These are phyloP conservation scores for Pogonomyrmex barbatus DNA, from an alignment of 1,140 invertebrate genomes.

Conservation along the genomic window DNA sequence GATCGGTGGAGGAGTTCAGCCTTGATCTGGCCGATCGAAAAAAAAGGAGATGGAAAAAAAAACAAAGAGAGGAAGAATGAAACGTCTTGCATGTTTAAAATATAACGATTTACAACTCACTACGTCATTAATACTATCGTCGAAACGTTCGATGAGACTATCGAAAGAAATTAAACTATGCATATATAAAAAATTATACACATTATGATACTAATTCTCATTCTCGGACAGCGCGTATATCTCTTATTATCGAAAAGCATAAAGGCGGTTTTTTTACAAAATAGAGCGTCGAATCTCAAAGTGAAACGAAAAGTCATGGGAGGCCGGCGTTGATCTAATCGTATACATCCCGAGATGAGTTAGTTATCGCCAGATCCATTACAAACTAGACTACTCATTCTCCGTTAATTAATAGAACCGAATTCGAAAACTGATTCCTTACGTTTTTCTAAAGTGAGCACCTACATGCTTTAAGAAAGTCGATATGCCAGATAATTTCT, in stretches of 20 bases:
- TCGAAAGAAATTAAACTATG: neutral
- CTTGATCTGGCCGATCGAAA: constrained; percentile 49
- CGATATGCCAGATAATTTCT: neutral
- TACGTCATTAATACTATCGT: neutral
- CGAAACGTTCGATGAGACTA: neutral
- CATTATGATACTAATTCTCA: neutral
- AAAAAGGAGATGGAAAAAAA: constrained; percentile 11
- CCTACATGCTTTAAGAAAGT: neutral
- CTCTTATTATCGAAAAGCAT: neutral
- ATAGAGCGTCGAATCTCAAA: constrained; percentile 37
- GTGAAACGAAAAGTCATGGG: constrained; percentile 54
- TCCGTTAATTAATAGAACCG: constrained; percentile 46
- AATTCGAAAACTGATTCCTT: neutral
- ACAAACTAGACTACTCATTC: constrained; percentile 48
- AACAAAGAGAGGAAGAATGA: neutral
- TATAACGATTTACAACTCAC: constrained; percentile 12
- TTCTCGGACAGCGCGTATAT: neutral
- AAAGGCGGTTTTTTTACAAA: constrained; percentile 20
- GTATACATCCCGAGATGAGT: constrained; percentile 44
- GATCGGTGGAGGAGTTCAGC: constrained; percentile 33
- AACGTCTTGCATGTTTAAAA: constrained; percentile 25
- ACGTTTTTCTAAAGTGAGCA: neutral
- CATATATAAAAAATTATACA: neutral
- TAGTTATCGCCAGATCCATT: constrained; percentile 41
- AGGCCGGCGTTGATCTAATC: constrained; percentile 43